phyloP scores from a whole-genome alignment of 2,888 invertebrate species.

The Drosophila limbata region DNA sequence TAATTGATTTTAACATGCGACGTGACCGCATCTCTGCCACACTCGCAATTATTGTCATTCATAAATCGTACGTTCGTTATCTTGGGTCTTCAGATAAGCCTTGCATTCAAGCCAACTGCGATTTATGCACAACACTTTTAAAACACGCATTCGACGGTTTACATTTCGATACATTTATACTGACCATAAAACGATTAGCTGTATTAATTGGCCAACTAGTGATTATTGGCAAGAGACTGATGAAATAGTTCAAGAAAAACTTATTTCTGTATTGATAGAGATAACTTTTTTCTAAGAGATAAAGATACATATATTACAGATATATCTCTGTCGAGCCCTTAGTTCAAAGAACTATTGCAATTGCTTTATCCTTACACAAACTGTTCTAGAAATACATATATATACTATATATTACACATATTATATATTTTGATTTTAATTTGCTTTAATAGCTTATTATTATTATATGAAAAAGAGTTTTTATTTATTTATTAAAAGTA shows the following conservation, averaged over 20 bases:
- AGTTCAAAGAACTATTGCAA: no score
- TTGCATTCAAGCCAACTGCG: constrained; percentile 28
- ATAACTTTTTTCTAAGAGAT: neutral
- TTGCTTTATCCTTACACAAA: no score
- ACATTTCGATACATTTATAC: neutral
- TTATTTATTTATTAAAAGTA: neutral
- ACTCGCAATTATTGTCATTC: constrained; percentile 70
- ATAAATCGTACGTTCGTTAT: constrained; percentile 72
- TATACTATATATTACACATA: no score
- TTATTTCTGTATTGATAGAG: neutral
- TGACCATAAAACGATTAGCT: constrained; percentile 12
- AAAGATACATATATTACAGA: neutral
- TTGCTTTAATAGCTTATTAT: no score
- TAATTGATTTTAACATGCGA: constrained; percentile 74
- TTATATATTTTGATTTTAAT: no score
- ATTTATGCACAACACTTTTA: constrained; percentile 38
- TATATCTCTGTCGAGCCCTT: no score
- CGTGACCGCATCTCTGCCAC: constrained; percentile 60
- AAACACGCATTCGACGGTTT: constrained; percentile 39
- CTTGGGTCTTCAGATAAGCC: constrained; percentile 41
- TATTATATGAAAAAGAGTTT: neutral
- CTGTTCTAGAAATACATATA: neutral
- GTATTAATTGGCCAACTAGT: neutral
- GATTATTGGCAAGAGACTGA: neutral
- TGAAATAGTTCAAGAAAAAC: neutral